Conservation (phyloP, 2,888 invertebrate genomes). For the Labia minor region DNA sequence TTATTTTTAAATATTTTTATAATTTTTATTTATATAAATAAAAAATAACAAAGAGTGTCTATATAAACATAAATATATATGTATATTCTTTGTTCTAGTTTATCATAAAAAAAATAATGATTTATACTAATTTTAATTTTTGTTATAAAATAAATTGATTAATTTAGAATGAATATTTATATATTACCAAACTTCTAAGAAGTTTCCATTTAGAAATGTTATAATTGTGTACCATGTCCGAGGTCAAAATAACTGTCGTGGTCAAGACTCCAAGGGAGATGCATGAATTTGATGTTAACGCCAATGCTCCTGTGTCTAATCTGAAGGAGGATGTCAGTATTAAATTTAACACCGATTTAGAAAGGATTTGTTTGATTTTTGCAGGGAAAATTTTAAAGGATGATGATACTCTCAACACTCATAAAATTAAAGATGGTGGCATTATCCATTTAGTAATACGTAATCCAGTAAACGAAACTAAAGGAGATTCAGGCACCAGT, state of each 20-base stretch:
- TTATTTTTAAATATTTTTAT: too few relatives aligned
- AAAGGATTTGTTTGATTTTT: background rate
- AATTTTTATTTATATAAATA: too few relatives aligned
- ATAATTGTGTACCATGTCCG: background rate
- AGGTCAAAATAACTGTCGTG: background rate
- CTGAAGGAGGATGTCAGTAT: background rate
- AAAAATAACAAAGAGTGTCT: too few relatives aligned
- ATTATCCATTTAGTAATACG: background rate
- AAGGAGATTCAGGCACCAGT: background rate
- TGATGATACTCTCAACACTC: background rate
- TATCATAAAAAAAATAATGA: too few relatives aligned
- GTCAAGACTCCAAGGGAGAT: background rate
- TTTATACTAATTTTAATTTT: too few relatives aligned
- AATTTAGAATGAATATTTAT: too few relatives aligned
- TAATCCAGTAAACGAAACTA: background rate
- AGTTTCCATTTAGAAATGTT: too few relatives aligned
- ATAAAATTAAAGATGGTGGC: background rate
- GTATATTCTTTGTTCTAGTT: too few relatives aligned
- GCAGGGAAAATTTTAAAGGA: background rate
- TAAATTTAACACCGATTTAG: background rate
- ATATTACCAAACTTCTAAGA: too few relatives aligned
- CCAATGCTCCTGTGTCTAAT: background rate
- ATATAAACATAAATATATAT: too few relatives aligned
- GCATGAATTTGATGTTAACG: background rate
- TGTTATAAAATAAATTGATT: too few relatives aligned